Evolutionary conservation across 2,888 invertebrate genomes (phyloP), one percentile per base, ranked within the genome.

Genomic region (Smittia aterrima): DNA sequence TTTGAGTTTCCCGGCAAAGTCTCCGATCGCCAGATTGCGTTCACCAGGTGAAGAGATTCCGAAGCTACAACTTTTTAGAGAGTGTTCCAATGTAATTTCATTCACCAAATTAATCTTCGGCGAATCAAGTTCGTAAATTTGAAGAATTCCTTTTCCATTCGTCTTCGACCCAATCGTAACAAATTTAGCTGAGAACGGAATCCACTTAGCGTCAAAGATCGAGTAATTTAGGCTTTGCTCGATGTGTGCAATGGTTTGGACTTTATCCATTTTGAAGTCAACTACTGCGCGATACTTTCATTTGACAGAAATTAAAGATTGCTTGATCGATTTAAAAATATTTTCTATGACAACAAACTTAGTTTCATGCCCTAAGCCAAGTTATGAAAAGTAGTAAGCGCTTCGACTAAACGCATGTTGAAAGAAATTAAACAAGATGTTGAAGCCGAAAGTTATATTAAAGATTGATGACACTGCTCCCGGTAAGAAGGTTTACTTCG

Each of bases 1-100:
- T 84, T 92, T 90, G 77, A 95, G 82, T 75, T 89, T 87, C 22
- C 95, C 95, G 77, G 89, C 88, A 81, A 96, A 96, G 83, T 96
- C 95, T 0, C 97, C 97, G 6, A 95, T 92, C 0, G 97, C 95
- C 77, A 98, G 84, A 82, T 90, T 88, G 75, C 96, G 86, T 78
- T 92, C 90, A 75, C 91, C 87, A 74, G 94, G 84, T 77, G 88
- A 91, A 11, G 94, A 92, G 0, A 96, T 95, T 62, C 93, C 95
- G 83, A 98, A 98, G 0, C 96, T 95, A 20, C 92, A 92, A 84
- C 97, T 97, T 85, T 96, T 97, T 77, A 96, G 91, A 0, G 94
- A 88, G 76, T 90, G 89, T n/a, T 91, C 88, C 79, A 92, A 91
- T 78, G 92, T 92, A 76, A 92, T 87, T 77, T 92, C 89, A 78